phyloP scores from a whole-genome alignment of 92 coral and sea anemone genomes.

The Isaurus tuberculatus region DNA sequence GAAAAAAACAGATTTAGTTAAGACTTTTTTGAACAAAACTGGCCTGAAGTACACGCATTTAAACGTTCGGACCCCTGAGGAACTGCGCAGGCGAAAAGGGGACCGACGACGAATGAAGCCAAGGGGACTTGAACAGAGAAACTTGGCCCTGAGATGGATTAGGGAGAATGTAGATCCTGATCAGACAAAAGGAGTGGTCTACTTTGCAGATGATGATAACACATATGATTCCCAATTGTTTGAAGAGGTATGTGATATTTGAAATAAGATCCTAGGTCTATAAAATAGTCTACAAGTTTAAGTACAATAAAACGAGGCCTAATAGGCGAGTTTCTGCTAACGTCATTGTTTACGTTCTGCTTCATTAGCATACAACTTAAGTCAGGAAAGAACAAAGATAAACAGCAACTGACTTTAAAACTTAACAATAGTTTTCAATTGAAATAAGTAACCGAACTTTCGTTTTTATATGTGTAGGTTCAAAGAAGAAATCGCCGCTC shows the following conservation, averaged over 20 bases:
- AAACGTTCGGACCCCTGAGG: constrained; percentile 76
- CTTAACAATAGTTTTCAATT: no score
- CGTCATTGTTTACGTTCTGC: no score
- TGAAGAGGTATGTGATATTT: constrained; percentile 69
- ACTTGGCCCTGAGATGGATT: constrained; percentile 78
- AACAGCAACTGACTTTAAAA: no score
- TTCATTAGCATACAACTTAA: no score
- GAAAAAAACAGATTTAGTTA: constrained; percentile 65
- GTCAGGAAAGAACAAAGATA: no score
- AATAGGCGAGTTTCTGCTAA: no score
- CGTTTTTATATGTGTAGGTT: no score
- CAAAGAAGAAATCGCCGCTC: no score
- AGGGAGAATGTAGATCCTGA: constrained; percentile 68
- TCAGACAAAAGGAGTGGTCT: constrained; percentile 80
- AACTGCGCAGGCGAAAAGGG: constrained; percentile 62
- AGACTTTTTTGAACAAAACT: constrained; percentile 53
- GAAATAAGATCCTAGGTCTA: no score
- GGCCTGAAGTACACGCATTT: constrained; percentile 79
- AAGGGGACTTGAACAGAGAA: constrained; percentile 90
- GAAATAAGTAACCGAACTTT: no score
- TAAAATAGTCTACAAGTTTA: no score
- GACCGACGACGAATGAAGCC: constrained; percentile 82
- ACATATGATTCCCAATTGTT: constrained; percentile 80
- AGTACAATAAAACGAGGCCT: no score
- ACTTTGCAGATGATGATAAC: constrained; percentile 95